Base-by-base conservation (phyloP, 2,113 vertebrate genomes). In the Cynoglossus semilaevis region DNA sequence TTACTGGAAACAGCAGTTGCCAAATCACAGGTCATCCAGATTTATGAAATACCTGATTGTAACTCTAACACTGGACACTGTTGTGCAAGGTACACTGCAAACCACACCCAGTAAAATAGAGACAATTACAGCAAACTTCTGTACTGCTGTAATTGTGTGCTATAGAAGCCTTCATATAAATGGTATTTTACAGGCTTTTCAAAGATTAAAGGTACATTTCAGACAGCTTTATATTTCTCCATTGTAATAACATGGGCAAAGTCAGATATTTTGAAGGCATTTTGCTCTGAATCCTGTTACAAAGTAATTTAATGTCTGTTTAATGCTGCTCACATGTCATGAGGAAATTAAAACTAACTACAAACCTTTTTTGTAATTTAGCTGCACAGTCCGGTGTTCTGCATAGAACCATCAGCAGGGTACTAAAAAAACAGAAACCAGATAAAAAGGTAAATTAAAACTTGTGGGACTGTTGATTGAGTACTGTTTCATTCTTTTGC, bases 331-430 rank as follows among this genome's bases (percentile, higher is more conserved):
- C n/a, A n/a, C n/a, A n/a, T n/a, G n/a, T n/a, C n/a, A n/a, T n/a
- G n/a, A n/a, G n/a, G n/a, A n/a, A n/a, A n/a, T n/a, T n/a, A n/a
- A n/a, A n/a, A n/a, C n/a, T n/a, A n/a, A n/a, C n/a, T n/a, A n/a
- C n/a, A n/a, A n/a, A n/a, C n/a, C n/a, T 40, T 58, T 17, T 34
- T 70, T 9, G 65, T 1, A 2, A 63, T 56, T 59, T 50, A 99
- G 97, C 97, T 81, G 96, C 93, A 54, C 97, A 99, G 70, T 93
- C 94, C 67, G 91, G 88, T 49, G 71, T 98, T 41, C 90, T 99
- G 29, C 91, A 93, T 70, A 91, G 84, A 87, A 98, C 95, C 3
- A 92, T 99, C 78, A 92, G 89, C 66, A 81, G 82, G 81, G 64
- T 96, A 34, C 90, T 99, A 91, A 94, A 93, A 87, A 94, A 94